Conservation (phyloP, 1,140 invertebrate species). For the Zaprionus lachaisei region DNA sequence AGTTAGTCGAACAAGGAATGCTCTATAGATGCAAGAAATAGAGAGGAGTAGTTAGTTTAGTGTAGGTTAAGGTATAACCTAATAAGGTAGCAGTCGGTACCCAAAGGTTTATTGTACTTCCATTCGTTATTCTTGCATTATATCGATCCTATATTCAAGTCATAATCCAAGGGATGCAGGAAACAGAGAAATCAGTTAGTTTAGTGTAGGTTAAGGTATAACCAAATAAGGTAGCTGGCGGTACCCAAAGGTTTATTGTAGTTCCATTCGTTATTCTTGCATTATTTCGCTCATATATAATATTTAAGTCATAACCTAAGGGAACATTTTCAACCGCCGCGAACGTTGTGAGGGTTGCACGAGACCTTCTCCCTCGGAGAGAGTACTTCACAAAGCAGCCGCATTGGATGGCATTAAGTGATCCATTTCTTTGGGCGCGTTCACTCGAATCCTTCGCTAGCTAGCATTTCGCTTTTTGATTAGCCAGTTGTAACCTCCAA, state of each 20-base stretch:
- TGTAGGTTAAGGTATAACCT: not conserved
- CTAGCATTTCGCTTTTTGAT: constrained; percentile 28
- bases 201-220: not conserved
- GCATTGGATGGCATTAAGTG: constrained; percentile 62
- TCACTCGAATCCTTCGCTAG: constrained; percentile 57
- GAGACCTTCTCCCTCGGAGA: not conserved
- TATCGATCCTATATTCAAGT: too few species aligned
- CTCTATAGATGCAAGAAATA: not conserved
- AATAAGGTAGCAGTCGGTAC: not conserved
- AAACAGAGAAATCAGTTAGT: too few species aligned
- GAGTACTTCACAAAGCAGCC: constrained; percentile 1
- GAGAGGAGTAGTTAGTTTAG: too few species aligned
- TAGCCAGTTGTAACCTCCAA: constrained; percentile 7
- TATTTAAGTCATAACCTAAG: not conserved
- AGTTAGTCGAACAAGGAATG: not conserved
- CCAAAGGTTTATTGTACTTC: not conserved
- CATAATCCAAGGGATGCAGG: too few species aligned
- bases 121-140: not conserved
- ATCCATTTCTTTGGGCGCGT: constrained; percentile 61
- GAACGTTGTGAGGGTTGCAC: not conserved
- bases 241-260: not conserved
- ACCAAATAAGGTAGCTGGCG: too few species aligned
- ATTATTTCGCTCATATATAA: too few species aligned
- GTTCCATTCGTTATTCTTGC: not conserved
- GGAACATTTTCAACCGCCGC: not conserved